Conservation (phyloP, 2,113 vertebrate species). For the Cebus imitator region DNA sequence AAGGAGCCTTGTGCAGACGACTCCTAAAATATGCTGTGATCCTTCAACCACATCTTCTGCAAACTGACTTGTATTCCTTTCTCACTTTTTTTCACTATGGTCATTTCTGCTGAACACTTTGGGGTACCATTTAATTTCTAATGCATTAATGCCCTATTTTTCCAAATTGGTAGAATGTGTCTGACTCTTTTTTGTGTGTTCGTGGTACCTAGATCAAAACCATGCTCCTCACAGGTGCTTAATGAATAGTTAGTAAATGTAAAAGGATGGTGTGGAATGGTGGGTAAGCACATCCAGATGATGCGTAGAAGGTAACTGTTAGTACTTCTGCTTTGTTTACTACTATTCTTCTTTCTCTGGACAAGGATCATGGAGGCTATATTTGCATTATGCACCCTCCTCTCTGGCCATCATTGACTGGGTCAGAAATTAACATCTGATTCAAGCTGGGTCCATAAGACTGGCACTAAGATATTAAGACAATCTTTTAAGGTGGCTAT, state of each 20-base stretch:
- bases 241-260: neutral
- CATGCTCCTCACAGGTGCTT: neutral
- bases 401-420: neutral
- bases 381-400: neutral
- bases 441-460: neutral
- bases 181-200: neutral
- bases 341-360: neutral
- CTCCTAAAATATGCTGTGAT: neutral
- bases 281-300: neutral
- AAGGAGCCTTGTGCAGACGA: neutral
- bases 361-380: neutral
- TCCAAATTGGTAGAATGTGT: neutral
- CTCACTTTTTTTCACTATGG: neutral
- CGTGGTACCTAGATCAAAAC: neutral
- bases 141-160: neutral
- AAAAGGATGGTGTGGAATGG: neutral
- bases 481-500: neutral
- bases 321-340: neutral
- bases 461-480: neutral
- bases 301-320: neutral
- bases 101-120: neutral
- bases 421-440: neutral
- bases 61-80: neutral
- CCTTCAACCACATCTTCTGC: neutral
- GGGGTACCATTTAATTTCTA: neutral